Conservation (phyloP, 2,888 invertebrate species). For the Scaptomyza caliginosa region DNA sequence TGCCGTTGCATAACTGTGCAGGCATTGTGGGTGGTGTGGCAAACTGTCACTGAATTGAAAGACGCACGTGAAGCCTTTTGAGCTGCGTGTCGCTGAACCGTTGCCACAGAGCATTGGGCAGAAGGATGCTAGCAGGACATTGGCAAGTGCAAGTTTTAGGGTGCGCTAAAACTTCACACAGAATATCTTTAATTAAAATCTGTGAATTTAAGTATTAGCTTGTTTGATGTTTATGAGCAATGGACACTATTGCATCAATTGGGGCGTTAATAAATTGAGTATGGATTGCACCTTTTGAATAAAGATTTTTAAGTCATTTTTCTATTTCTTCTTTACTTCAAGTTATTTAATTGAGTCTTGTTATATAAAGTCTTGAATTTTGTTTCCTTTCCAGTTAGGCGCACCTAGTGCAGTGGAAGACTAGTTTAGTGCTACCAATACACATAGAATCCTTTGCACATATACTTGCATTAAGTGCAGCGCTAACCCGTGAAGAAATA, state of each 20-base stretch:
- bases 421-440: constrained; percentile 34
- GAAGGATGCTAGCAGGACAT: constrained; percentile 24
- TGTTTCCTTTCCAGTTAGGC: neutral
- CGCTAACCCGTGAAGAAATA: constrained; percentile 70
- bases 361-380: neutral
- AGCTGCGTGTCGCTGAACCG: constrained; percentile 70
- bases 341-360: neutral
- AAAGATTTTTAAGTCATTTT: neutral
- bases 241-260: no score
- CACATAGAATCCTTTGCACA: constrained; percentile 11
- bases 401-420: constrained; percentile 14
- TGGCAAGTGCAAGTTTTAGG: constrained; percentile 1
- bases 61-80: constrained; percentile 61
- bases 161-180: neutral
- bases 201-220: constrained; percentile 18
- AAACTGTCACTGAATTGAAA: constrained; percentile 53
- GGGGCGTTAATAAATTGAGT: no score
- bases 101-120: constrained; percentile 5
- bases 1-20: neutral
- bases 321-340: neutral
- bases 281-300: no score
- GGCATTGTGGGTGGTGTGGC: neutral
- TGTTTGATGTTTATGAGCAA: neutral
- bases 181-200: constrained; percentile 24
- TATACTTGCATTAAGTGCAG: constrained; percentile 56